Base-by-base conservation (phyloP, 2,888 invertebrate genomes). In the Drosophila falleni region DNA sequence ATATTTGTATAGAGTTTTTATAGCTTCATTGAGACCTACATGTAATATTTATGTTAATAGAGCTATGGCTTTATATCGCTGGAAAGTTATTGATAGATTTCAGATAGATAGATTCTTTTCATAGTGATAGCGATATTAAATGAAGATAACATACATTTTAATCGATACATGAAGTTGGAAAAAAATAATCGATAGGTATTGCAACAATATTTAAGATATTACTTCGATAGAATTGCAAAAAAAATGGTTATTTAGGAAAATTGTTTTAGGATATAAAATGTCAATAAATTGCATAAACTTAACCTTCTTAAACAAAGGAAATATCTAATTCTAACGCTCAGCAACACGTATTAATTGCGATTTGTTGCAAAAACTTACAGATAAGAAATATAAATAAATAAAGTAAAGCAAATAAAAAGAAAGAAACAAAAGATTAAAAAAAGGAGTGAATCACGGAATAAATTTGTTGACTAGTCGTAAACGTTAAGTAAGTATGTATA, bases 381-480 rank as follows among this genome's bases (percentile, higher is more conserved):
- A 44, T 44, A 44, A 19, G 11, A 13, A 11, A 5, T 3, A 15
- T 39, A 15, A 15, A 39, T n/a, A 15, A 15, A 15, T 15, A 19
- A 11, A 10, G 2, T 19, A 11, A 42, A 19, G 16, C 5, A 42
- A 16, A 42, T 19, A 19, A 42, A 42, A 19, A 13, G 10, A 37
- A 15, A 31, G 8, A n/a, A 5, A 31, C 11, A 16, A 11, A 19
- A 23, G 13, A 41, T 8, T 23, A 15, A 16, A 29, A 8, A 29
- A 8, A 29, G 6, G 6, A 53, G 35, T 59, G 41, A 66, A 53
- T 49, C 60, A 56, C 15, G 41, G 26, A 19, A 51, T 2, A 55
- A 35, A 33, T 42, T 11, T 56, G 50, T 56, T 42, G 35, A 44
- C 31, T 51, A 60, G 33, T 35, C 53, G 54, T 26, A 44, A 53